These are phyloP conservation scores for Xanthostigma xanthostigma DNA, from an alignment of 2,888 invertebrate genomes.

Conservation along the genomic window DNA sequence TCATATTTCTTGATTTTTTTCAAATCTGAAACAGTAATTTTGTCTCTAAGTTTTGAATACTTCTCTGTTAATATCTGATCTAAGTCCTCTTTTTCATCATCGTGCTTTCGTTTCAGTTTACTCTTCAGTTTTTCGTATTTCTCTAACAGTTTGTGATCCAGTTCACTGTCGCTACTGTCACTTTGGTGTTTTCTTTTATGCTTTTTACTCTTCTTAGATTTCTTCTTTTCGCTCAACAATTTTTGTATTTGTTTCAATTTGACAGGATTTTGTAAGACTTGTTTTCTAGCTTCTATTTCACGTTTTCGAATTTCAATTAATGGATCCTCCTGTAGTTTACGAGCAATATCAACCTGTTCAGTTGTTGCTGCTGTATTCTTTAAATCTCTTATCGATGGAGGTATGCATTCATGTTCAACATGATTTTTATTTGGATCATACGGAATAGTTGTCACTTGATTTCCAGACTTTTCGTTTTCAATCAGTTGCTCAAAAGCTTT, in stretches of 20 bases:
- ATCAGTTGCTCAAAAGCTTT: conserved; percentile 57
- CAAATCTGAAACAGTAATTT: conserved; percentile 2
- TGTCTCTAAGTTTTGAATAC: no score
- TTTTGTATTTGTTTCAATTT: conserved; percentile 76
- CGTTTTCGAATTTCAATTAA: conserved; percentile 75
- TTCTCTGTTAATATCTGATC: background rate
- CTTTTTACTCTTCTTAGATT: conserved; percentile 35
- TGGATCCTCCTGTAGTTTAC: conserved; percentile 89
- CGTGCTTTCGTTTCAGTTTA: conserved; percentile 20
- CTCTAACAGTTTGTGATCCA: conserved; percentile 54
- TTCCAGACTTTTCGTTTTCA: conserved; percentile 35
- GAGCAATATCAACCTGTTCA: conserved; percentile 68
- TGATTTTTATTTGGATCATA: conserved; percentile 46
- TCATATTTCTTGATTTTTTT: conserved; percentile 1
- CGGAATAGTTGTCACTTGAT: conserved; percentile 23
- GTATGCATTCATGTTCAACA: conserved; percentile 60
- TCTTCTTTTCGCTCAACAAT: conserved; percentile 45
- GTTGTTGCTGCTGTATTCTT: conserved; percentile 16
- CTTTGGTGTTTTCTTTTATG: conserved; percentile 22
- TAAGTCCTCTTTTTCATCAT: conserved; percentile 5
- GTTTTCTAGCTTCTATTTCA: conserved; percentile 74
- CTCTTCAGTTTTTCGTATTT: conserved; percentile 53
- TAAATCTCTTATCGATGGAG: conserved; percentile 48
- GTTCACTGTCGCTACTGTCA: conserved; percentile 27
- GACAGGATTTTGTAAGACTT: conserved; percentile 80